These are phyloP conservation scores for Aulostomus chinensis DNA, from an alignment of 2,797 vertebrate species.

Conservation along the genomic window DNA sequence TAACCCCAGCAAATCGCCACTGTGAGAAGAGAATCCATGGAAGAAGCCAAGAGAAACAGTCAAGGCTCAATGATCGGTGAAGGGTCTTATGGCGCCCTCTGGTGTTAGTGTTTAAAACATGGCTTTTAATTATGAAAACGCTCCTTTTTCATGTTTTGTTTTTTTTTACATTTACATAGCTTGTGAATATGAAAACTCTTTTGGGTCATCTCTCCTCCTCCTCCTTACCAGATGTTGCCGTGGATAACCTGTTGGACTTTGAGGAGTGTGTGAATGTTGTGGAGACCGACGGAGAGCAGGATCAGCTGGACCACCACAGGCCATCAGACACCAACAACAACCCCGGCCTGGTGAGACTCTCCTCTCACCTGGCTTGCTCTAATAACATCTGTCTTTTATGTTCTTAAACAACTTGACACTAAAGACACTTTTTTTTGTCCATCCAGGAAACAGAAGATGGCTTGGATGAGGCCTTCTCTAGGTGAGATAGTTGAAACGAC, in stretches of 20 bases:
- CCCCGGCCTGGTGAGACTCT: constrained; percentile 75
- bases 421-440: constrained; percentile 22
- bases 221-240: constrained; percentile 81
- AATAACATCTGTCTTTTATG: background rate
- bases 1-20: too few relatives aligned
- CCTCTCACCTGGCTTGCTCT: background rate
- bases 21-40: too few relatives aligned
- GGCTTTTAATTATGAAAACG: too few relatives aligned
- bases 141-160: too few relatives aligned
- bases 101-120: too few relatives aligned
- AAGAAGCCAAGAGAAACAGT: too few relatives aligned
- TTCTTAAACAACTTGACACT: too few relatives aligned
- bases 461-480: constrained; percentile 95
- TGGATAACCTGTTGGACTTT: constrained; percentile 87
- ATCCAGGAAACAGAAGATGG: constrained; percentile 88
- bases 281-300: constrained; percentile 70
- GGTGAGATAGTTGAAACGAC: constrained; percentile 84
- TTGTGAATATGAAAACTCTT: background rate
- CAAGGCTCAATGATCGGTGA: too few relatives aligned
- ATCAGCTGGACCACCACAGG: constrained; percentile 69
- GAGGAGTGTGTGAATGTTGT: constrained; percentile 73
- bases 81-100: too few relatives aligned
- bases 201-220: background rate
- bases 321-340: constrained; percentile 71
- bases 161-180: too few relatives aligned